Base-by-base conservation (phyloP, 2,797 vertebrate species). In the Clarias platycephalus region DNA sequence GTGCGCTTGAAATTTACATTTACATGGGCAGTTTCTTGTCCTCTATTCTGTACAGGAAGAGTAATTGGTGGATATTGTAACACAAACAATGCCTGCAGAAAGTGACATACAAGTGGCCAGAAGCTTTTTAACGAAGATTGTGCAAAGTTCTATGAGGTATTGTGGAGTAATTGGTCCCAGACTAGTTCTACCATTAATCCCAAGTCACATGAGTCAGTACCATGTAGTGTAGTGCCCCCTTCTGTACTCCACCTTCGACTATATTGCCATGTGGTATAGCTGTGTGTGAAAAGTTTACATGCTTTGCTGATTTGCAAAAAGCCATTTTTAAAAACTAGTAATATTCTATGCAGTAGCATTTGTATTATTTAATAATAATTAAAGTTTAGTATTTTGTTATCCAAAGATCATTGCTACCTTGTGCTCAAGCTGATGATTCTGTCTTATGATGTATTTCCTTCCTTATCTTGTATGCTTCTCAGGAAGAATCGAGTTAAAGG, bases 101-200 rank as follows among this genome's bases (percentile, higher is more conserved):
- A 95, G 87, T 22, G 96, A 97, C 86, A 93, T 96, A 89, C 93
- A 93, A 26, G 88, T 95, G 94, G 97, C 96, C 0, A 95, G 96
- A 88, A 95, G 91, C 93, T 97, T 96, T 91, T 96, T 98, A 88
- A 95, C 89, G 84, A 97, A 97, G 95, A 97, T 97, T 92, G 94
- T 98, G 90, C 95, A 94, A 91, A 96, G 94, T 91, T 97, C 96
- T 5, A 96, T 97, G 96, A 98, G 97, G 96, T 97, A 97, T 85
- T 81, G 89, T 90, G 92, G 64, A 55, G 80, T 18, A 79, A 55
- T 71, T 80, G 53, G 28, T 57, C n/a, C 9, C 2, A 62, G 12
- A n/a, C 22, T 62, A 58, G 40, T 83, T 58, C 71, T 10, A 44
- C 53, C 70, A 60, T 57, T 58, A 82, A 70, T 34, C 37, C 60